Evolutionary conservation across 2,888 invertebrate species (phyloP).

Genomic region (Yponomeuta evonymella): DNA sequence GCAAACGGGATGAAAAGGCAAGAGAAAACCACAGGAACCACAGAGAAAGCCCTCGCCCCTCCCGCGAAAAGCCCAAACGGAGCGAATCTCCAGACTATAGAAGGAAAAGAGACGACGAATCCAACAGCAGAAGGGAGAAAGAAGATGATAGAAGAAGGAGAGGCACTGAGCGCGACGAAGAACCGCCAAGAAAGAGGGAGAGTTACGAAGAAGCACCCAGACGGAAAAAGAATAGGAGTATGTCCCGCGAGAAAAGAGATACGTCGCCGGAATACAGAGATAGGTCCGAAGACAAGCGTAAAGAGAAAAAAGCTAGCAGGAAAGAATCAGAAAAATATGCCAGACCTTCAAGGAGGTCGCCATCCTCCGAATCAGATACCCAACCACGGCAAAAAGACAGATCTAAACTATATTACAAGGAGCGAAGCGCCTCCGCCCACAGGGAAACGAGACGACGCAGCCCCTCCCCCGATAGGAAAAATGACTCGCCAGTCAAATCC

Average conservation of each 20-base stretch:
- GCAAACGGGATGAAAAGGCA: slow-evolving; percentile 34
- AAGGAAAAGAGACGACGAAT: slow-evolving; percentile 33
- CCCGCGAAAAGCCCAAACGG: slow-evolving; percentile 33
- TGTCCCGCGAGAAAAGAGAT: slow-evolving; percentile 42
- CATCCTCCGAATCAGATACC: slow-evolving; percentile 49
- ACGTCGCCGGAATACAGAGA: slow-evolving; percentile 44
- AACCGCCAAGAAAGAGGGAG: slow-evolving; percentile 31
- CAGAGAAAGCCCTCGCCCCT: slow-evolving; percentile 31
- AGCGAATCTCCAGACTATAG: slow-evolving; percentile 41
- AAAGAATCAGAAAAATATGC: slow-evolving; percentile 46
- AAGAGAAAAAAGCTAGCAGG: slow-evolving; percentile 34
- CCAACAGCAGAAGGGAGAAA: slow-evolving; percentile 28
- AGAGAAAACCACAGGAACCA: slow-evolving; percentile 30
- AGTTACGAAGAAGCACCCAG: slow-evolving; percentile 10
- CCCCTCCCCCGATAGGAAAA: slow-evolving; percentile 32
- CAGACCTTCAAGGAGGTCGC: slow-evolving; percentile 34
- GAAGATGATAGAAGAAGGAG: slow-evolving; percentile 33
- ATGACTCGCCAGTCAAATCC: slow-evolving; percentile 33
- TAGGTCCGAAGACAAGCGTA: slow-evolving; percentile 37
- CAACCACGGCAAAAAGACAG: slow-evolving; percentile 41
- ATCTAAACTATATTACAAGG: slow-evolving; percentile 41
- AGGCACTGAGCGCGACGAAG: slow-evolving; percentile 27
- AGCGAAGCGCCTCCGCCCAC: slow-evolving; percentile 29
- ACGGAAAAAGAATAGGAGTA: slow-evolving; percentile 21
- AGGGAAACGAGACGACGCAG: slow-evolving; percentile 26